Percentiles rank a stretch among this genome's conserved stretches.
phyloP scores from a whole-genome alignment of 2,797 vertebrate species.

The Xiphophorus birchmanni region DNA sequence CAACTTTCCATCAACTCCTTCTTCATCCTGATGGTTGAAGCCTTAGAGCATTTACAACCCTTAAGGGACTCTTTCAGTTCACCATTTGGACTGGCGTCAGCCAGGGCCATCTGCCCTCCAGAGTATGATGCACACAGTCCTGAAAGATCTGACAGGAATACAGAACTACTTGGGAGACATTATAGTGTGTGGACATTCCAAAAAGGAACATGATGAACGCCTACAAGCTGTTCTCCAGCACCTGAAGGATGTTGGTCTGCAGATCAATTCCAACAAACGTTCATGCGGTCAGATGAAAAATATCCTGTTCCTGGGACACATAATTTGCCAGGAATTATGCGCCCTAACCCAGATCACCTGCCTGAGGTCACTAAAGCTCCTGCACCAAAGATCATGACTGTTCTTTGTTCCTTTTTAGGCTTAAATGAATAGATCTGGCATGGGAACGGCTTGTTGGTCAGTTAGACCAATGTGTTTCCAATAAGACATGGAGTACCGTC shows the following conservation, averaged over 20 bases:
- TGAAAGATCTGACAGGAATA: slow-evolving; percentile 9
- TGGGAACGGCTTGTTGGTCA: not conserved
- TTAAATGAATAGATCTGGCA: not conserved
- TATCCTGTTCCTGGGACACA: not conserved
- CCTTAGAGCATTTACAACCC: slow-evolving; percentile 25
- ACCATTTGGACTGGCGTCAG: slow-evolving; percentile 5
- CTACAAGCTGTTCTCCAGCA: not conserved
- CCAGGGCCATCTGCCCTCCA: slow-evolving; percentile 18
- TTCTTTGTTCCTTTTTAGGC: no score
- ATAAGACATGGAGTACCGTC: not conserved
- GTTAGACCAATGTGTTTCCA: not conserved
- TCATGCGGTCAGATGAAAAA: not conserved
- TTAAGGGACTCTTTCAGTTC: slow-evolving; percentile 1
- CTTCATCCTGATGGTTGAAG: not conserved
- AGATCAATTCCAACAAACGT: not conserved
- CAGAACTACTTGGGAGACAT: slow-evolving; percentile 16
- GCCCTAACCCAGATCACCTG: not conserved
- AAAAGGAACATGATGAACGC: not conserved
- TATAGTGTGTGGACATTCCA: slow-evolving; percentile 2
- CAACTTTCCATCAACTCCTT: slow-evolving; percentile 23
- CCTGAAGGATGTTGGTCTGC: not conserved
- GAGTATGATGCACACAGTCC: slow-evolving; percentile 13
- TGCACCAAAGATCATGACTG: not conserved
- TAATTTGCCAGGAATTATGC: not conserved
- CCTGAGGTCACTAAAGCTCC: not conserved